These are phyloP conservation scores for Pentamera pediparva DNA, from an alignment of 53 echinoderm and acorn worm species.

Conservation along the genomic window DNA sequence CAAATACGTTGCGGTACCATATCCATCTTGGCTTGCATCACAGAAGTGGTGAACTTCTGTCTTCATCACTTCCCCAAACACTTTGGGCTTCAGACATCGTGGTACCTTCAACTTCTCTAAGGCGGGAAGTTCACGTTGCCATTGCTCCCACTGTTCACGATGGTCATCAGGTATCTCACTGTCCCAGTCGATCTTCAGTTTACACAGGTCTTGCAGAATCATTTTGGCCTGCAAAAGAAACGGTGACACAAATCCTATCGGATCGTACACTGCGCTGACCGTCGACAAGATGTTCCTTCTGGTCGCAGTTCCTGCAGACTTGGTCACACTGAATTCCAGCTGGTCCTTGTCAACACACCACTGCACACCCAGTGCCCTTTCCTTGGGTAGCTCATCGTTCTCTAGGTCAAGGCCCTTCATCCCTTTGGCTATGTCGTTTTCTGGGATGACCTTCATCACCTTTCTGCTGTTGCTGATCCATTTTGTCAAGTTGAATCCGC, in stretches of 20 bases:
- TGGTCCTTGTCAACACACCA: conserved; percentile 1
- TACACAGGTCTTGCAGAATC: background rate
- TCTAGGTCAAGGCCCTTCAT: background rate
- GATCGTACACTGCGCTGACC: background rate
- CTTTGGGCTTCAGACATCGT: background rate
- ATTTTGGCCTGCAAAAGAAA: no score
- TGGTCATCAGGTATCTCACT: background rate
- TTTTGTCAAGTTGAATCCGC: conserved; percentile 48
- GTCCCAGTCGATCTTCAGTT: background rate
- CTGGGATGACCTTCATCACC: no score
- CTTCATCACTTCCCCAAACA: conserved; percentile 11
- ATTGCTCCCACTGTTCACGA: conserved; percentile 6
- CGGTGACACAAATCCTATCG: no score
- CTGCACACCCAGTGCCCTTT: conserved; percentile 2
- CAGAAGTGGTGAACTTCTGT: conserved; percentile 20
- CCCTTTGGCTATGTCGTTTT: background rate
- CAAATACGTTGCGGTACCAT: conserved; percentile 21
- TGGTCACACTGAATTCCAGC: background rate
- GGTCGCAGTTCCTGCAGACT: background rate
- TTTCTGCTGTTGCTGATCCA: conserved; percentile 36
- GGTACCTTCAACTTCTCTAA: background rate
- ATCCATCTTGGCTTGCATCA: conserved; percentile 36
- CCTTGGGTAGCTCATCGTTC: background rate
- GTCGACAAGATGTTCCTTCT: background rate
- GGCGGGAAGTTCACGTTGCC: background rate